Evolutionary conservation across 2,888 invertebrate genomes (phyloP).

Genomic region (Hemaris fuciformis): DNA sequence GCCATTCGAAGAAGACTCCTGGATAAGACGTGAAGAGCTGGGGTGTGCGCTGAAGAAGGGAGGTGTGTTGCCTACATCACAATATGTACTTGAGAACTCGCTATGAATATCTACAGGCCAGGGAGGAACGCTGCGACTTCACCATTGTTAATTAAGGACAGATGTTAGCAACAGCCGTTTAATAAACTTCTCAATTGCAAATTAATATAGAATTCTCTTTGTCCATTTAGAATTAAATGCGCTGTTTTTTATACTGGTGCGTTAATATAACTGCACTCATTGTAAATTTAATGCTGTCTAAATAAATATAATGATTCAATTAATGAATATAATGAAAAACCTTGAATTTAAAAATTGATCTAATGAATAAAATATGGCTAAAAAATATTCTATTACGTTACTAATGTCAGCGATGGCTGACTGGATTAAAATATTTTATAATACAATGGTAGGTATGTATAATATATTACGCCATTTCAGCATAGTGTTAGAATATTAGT

Average conservation of each 20-base stretch:
- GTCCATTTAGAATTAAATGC: not conserved
- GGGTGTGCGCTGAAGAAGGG: slow-evolving; percentile 43
- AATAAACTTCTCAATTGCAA: slow-evolving; percentile 20
- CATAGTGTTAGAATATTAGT: no score
- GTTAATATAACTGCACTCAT: no score
- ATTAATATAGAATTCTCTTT: not conserved
- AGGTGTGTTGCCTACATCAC: slow-evolving; percentile 67
- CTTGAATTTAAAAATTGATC: no score
- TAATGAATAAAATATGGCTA: no score
- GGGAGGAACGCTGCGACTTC: slow-evolving; percentile 53
- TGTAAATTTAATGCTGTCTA: no score
- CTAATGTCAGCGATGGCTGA: no score
- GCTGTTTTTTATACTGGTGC: not conserved
- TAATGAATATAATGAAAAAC: no score
- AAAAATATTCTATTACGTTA: no score
- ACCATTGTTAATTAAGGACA: slow-evolving; percentile 54
- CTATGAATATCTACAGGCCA: slow-evolving; percentile 70
- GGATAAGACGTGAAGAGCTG: slow-evolving; percentile 72
- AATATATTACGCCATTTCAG: no score
- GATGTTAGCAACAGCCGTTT: slow-evolving; percentile 24
- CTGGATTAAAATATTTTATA: no score
- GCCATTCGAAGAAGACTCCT: slow-evolving; percentile 65
- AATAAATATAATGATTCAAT: no score
- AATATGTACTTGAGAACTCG: slow-evolving; percentile 81
- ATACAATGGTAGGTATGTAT: no score